phyloP scores from a whole-genome alignment of 2,113 vertebrate species.

The Prolemur simus region DNA sequence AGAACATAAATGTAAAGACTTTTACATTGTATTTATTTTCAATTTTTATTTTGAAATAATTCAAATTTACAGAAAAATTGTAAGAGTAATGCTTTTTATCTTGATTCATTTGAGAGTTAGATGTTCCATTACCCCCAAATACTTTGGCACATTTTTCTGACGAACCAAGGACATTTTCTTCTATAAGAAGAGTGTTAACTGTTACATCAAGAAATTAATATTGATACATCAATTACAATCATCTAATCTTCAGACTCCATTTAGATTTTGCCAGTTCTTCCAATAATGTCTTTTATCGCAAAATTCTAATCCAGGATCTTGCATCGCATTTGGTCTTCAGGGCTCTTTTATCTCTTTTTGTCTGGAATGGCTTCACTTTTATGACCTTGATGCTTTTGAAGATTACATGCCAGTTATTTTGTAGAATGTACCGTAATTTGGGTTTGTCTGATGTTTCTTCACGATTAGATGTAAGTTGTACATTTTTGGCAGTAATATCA shows the following conservation, averaged over 20 bases:
- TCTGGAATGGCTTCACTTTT: neutral
- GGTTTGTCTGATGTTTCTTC: neutral
- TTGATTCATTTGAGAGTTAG: neutral
- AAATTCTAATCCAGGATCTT: neutral
- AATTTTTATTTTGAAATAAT: conserved; percentile 12
- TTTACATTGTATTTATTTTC: neutral
- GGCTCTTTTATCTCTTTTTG: neutral
- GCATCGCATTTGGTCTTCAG: neutral
- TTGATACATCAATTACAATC: neutral
- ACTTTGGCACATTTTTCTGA: neutral
- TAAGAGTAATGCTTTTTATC: neutral
- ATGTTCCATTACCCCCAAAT: neutral
- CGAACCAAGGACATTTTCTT: neutral
- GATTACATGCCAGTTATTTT: neutral
- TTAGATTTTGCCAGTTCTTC: neutral
- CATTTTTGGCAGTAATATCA: neutral
- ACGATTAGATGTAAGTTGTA: neutral
- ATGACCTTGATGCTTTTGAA: neutral
- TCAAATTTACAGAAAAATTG: neutral
- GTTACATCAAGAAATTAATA: neutral
- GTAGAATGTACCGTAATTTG: neutral
- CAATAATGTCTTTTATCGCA: neutral
- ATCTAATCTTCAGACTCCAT: neutral
- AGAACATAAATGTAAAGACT: neutral
- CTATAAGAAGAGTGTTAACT: neutral